phyloP scores from a whole-genome alignment of 2,113 vertebrate genomes.

The Myotis yumanensis region DNA sequence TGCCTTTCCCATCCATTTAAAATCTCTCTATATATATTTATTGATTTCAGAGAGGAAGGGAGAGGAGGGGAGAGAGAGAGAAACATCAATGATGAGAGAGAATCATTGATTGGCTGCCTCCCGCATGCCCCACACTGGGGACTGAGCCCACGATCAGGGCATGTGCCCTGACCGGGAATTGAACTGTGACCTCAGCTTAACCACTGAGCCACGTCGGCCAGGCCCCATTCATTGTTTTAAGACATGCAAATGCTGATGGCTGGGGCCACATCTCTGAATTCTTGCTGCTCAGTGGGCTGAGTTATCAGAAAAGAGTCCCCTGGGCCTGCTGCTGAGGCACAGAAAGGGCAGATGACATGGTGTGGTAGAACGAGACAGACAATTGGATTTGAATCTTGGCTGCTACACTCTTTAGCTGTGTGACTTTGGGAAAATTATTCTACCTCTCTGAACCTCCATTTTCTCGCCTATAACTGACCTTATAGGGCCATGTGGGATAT shows the following conservation, averaged over 20 bases:
- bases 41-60: too few species aligned
- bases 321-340: background rate
- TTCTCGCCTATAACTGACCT: background rate
- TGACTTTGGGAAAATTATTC: background rate
- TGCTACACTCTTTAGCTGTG: background rate
- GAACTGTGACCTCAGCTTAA: too few species aligned
- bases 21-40: too few species aligned
- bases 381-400: background rate
- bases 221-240: background rate
- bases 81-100: too few species aligned
- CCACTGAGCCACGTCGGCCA: too few species aligned
- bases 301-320: background rate
- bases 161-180: too few species aligned
- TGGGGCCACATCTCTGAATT: background rate
- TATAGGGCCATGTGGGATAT: background rate
- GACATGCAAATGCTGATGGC: background rate
- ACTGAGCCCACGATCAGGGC: too few species aligned
- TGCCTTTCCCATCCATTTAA: too few species aligned
- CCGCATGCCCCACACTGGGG: too few species aligned
- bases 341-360: too few species aligned
- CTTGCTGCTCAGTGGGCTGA: background rate
- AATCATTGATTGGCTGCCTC: too few species aligned
- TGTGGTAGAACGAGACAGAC: background rate
- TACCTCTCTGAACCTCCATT: background rate
- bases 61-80: too few species aligned